Evolutionary conservation across 2,888 invertebrate genomes (phyloP).

Genomic region (Pyrrhosoma nymphula): DNA sequence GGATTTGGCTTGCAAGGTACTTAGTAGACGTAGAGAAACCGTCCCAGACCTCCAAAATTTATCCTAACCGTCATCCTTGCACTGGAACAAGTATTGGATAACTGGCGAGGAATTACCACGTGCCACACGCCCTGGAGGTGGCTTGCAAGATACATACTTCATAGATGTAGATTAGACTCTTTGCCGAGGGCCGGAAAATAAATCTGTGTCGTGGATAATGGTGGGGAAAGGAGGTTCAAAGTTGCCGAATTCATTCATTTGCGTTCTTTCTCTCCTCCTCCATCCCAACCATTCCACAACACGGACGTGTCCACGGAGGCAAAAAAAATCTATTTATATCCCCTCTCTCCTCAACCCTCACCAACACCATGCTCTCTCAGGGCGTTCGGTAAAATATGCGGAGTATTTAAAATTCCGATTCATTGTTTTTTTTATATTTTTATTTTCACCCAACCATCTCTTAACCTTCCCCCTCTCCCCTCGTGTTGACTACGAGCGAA

Average conservation of each 20-base stretch:
- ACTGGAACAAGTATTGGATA: too few species aligned
- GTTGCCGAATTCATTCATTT: not conserved
- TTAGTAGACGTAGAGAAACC: too few species aligned
- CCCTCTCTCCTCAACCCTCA: not conserved
- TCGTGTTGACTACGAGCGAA: not conserved
- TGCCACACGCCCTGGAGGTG: too few species aligned
- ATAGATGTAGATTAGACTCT: too few species aligned
- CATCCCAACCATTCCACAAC: not conserved
- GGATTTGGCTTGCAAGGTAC: too few species aligned
- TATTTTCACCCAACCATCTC: not conserved
- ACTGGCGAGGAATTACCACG: too few species aligned
- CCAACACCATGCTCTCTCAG: not conserved
- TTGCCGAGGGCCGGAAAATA: not conserved
- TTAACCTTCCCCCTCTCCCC: too few species aligned
- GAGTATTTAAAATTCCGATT: not conserved
- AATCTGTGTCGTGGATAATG: too few species aligned
- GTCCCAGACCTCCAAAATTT: too few species aligned
- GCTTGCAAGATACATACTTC: too few species aligned
- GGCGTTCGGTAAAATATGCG: constrained; percentile 18
- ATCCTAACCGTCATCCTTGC: too few species aligned
- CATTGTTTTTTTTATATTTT: not conserved
- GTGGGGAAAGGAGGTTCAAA: not conserved
- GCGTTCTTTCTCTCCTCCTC: not conserved
- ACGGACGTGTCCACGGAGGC: not conserved
- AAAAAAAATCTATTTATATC: constrained; percentile 1